phyloP scores from a whole-genome alignment of 2,888 invertebrate genomes.

The Macrosiphum euphorbiae region DNA sequence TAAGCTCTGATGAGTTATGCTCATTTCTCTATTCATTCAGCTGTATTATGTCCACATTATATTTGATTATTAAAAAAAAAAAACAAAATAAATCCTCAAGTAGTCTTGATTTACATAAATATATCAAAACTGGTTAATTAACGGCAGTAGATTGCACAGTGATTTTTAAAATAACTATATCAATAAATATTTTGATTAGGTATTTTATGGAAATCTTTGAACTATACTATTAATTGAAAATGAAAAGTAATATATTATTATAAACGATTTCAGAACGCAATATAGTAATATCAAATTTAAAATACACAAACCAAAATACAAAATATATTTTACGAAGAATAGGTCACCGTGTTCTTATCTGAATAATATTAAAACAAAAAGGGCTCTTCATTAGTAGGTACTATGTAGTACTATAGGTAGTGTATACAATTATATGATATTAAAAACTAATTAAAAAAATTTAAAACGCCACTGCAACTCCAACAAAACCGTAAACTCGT shows the following conservation, averaged over 20 bases:
- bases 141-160: not conserved
- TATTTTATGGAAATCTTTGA: not conserved
- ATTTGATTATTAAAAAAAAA: not conserved
- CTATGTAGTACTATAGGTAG: not conserved
- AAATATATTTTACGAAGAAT: not conserved
- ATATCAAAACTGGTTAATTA: not conserved
- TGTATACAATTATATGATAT: not conserved
- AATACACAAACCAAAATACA: not conserved
- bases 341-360: not conserved
- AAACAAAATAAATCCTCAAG: not conserved
- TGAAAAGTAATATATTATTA: not conserved
- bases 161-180: not conserved
- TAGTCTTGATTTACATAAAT: too few relatives aligned
- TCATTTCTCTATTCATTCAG: not conserved
- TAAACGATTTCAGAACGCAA: not conserved
- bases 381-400: not conserved
- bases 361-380: not conserved
- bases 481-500: not conserved
- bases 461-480: not conserved
- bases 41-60: not conserved
- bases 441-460: constrained; percentile 3
- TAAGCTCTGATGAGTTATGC: not conserved
- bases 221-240: not conserved
- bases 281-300: not conserved
- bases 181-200: not conserved